Percentiles rank a stretch among this genome's conserved stretches.
phyloP scores from a whole-genome alignment of 2,113 vertebrate genomes.

The Seriola dumerili region DNA sequence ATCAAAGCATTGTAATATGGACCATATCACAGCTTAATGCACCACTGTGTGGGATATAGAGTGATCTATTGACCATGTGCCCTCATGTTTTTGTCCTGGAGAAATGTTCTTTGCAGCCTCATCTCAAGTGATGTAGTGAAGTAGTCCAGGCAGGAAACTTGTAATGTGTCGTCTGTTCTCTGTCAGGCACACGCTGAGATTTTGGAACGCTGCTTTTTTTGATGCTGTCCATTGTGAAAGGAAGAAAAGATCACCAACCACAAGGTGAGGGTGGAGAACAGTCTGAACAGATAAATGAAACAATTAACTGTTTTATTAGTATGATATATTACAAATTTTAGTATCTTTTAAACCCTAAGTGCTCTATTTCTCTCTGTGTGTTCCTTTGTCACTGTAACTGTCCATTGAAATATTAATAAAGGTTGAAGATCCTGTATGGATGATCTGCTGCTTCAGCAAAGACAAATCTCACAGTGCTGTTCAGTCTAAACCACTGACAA shows the following conservation, averaged over 20 bases:
- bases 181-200: slow-evolving; percentile 93
- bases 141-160: background rate
- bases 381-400: background rate
- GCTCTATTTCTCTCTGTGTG: background rate
- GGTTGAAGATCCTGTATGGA: background rate
- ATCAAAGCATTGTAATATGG: too few relatives aligned
- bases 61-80: too few relatives aligned
- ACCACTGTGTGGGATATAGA: too few relatives aligned
- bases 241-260: slow-evolving; percentile 95
- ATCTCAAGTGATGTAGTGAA: background rate
- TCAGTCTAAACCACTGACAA: background rate
- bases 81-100: too few relatives aligned
- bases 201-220: slow-evolving; percentile 98
- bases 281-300: background rate
- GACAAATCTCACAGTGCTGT: slow-evolving; percentile 1
- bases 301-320: background rate
- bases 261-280: slow-evolving; percentile 90
- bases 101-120: background rate
- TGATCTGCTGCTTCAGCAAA: background rate
- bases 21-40: too few relatives aligned
- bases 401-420: background rate
- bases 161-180: background rate
- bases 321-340: background rate
- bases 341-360: background rate
- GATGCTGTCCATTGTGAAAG: slow-evolving; percentile 97